Base-by-base conservation (phyloP, 2,797 vertebrate species). In the Pogoniulus pusillus region DNA sequence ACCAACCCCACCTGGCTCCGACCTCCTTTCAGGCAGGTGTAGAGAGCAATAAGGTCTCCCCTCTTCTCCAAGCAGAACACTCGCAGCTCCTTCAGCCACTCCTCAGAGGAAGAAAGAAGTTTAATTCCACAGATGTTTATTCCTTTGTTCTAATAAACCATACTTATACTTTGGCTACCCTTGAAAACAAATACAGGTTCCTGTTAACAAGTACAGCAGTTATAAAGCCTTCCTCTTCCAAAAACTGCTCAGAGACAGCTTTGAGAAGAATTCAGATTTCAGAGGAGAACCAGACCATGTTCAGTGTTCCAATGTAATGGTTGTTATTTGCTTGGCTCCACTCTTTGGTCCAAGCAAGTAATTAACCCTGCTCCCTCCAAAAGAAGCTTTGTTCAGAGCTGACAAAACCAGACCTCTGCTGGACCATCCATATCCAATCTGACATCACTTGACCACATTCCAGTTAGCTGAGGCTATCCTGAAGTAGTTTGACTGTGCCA, bases 111-210 rank as follows among this genome's bases (percentile, higher is more conserved):
- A 66, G 43, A 15, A 51, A 18, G 4, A 69, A 26, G 17, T 30
- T 39, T 45, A 57, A 35, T 10, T 47, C 7, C 2, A 1, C 5
- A 4, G 1, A 3, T 30, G 4, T 47, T 68, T 18, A 47, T n/a
- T 88, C 53, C 32, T 64, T 70, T 51, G 15, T 60, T 20, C n/a
- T 64, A 59, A 63, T 32, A 69, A 16, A 22, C 7, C 4, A 5
- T 2, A 37, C 14, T 73, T 66, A 58, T 18, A n/a, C 34, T 78
- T 43, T 4, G 20, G 8, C 18, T 73, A 47, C 29, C 16, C 11
- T 55, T 83, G 15, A 58, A 75, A 78, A 86, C 20, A 10, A 63
- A 4, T 4, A 22, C 32, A 19, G 8, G 65, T 41, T 69, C 14
- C 35, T 62, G 26, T 4, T 55, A 34, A 66, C 49, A 71, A 63